Conservation (phyloP, 2,797 vertebrate species). For the Phyllotis vaccarum region DNA sequence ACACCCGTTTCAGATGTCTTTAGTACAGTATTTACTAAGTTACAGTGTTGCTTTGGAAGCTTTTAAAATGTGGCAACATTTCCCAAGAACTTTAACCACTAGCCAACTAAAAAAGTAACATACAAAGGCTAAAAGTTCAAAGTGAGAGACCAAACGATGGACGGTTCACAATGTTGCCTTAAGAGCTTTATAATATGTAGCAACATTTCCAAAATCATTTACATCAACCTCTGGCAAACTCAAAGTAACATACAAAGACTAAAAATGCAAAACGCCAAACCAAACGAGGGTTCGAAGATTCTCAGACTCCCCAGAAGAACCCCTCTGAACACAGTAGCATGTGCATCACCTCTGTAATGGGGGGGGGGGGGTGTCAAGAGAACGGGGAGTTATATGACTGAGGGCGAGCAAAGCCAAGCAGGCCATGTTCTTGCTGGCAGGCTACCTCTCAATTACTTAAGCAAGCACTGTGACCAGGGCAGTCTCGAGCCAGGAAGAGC, state of each 20-base stretch:
- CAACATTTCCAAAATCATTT: constrained; percentile 44
- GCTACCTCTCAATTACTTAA: constrained; percentile 63
- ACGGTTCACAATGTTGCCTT: neutral
- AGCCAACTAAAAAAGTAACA: constrained; percentile 48
- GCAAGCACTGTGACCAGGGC: constrained; percentile 37
- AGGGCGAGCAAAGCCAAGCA: constrained; percentile 53
- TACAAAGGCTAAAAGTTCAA: constrained; percentile 4
- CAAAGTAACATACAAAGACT: constrained; percentile 30
- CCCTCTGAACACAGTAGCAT: neutral
- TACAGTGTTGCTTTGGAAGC: neutral
- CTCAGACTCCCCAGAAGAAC: neutral
- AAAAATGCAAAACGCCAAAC: constrained; percentile 7
- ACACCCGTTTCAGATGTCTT: neutral
- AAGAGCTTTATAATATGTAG: neutral
- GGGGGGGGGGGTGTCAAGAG: neutral
- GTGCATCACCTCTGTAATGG: neutral
- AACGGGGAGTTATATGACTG: constrained; percentile 35
- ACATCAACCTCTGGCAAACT: constrained; percentile 32
- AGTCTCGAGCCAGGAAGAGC: constrained; percentile 15
- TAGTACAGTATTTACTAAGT: neutral
- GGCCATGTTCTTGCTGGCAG: constrained; percentile 59
- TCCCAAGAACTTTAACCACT: constrained; percentile 46
- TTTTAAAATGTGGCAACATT: neutral
- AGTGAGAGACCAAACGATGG: neutral
- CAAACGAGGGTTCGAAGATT: constrained; percentile 15